Evolutionary conservation across 2,888 invertebrate genomes (phyloP), one percentile per base, ranked within the genome.

Genomic region (Drosophila lacicola): DNA sequence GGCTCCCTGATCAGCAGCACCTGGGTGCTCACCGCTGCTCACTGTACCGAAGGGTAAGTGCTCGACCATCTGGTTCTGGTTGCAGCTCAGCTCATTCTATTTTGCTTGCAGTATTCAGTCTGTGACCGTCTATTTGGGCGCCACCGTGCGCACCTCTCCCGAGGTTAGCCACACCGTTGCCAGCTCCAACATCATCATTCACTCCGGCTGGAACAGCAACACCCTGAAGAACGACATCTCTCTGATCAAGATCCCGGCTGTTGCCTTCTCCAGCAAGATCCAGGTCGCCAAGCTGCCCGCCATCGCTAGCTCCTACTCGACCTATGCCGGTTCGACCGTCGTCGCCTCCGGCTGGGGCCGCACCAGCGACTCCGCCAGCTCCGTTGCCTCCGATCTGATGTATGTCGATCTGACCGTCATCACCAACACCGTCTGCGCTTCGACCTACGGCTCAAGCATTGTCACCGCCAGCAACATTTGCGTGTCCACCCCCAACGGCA

Each of bases 361-460:
- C 19, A 61, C 21, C 9, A 80, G 78, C 36, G 90, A 85, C 37
- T 2, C 62, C 0, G 4, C 62, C 39, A 65, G 0, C 58, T 0
- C 25, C 25, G 90, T 93, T 21, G 89, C 93, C 73, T 86, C 73
- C 56, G 10, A 61, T 42, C 42, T 90, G 41, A 53, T 61, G 19
- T 89, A 0, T 0, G 88, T 44, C 21, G 0, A 70, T 11, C 9
- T 92, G 88, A 5, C 10, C 6, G 53, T 82, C 62, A 42, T 90
- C 82, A 0, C 86, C 73, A 80, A 91, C 91, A 1, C 67, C 80
- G 34, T 91, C 88, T 88, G 90, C 80, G 91, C 92, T 3, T 64
- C 61, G 11, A 90, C 90, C 61, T 93, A 92, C 42, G 92, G 92
- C 21, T 77, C 89, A n/a, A 50, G 80, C 39, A 79, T 75, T 47